These are phyloP conservation scores for Bilobella aurantiaca DNA, from an alignment of 1,140 invertebrate genomes.

Conservation along the genomic window DNA sequence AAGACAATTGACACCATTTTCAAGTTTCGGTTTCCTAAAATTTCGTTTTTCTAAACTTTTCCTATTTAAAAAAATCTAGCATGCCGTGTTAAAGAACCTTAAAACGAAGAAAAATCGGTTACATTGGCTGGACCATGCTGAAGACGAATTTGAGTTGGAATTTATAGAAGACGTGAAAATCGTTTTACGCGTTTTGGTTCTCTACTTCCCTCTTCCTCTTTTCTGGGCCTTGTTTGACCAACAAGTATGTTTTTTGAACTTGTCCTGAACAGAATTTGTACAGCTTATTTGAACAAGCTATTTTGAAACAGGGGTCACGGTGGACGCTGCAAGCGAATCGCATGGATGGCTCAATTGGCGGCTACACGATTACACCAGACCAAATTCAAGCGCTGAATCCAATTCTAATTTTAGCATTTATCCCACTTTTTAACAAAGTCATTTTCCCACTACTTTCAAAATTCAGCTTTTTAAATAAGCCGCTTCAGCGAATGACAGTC, in stretches of 20 bases:
- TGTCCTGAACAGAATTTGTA: no score
- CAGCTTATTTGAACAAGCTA: constrained; percentile 20
- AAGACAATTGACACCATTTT: no score
- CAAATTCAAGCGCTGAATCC: constrained; percentile 86
- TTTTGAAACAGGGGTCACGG: constrained; percentile 58
- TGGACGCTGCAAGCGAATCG: constrained; percentile 90
- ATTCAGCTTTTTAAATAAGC: constrained; percentile 47
- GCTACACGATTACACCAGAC: constrained; percentile 65
- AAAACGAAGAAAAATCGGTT: constrained; percentile 44
- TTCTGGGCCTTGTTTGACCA: constrained; percentile 86
- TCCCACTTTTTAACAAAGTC: constrained; percentile 70
- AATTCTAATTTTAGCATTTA: constrained; percentile 69
- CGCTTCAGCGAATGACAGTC: constrained; percentile 62
- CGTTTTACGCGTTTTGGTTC: constrained; percentile 56
- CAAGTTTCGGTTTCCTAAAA: no score
- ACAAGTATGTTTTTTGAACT: constrained; percentile 46
- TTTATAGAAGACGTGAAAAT: constrained; percentile 66
- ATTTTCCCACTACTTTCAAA: constrained; percentile 42
- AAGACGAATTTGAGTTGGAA: constrained; percentile 53
- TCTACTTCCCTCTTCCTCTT: constrained; percentile 75
- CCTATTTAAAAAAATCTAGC: no score
- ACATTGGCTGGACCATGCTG: constrained; percentile 71
- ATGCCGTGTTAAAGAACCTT: constrained; percentile 30
- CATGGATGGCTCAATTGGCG: constrained; percentile 73
- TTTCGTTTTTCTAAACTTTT: no score